Conservation (phyloP, 1,140 invertebrate species). For the Magallana gigas region DNA sequence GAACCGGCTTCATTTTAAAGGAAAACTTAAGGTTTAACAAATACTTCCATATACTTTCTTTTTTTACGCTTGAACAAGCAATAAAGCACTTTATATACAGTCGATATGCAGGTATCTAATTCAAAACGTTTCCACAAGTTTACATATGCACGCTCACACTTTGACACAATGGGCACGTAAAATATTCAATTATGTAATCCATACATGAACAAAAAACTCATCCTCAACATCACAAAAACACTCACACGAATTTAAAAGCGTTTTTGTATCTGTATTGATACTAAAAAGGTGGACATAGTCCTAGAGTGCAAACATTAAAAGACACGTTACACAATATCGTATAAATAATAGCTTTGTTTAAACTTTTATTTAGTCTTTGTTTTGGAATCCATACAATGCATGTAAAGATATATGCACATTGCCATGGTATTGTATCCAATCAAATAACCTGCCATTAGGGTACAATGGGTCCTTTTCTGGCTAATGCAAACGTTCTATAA, state of each 20-base stretch:
- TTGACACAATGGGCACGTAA: background rate
- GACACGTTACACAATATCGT: background rate
- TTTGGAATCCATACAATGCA: conserved; percentile 4
- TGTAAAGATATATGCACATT: background rate
- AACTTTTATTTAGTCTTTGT: conserved; percentile 22
- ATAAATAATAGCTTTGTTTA: conserved; percentile 9
- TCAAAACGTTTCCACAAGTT: no score
- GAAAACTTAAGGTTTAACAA: no score
- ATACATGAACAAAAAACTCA: background rate
- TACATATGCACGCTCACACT: no score
- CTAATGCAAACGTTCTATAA: conserved; percentile 22
- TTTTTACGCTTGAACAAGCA: no score
- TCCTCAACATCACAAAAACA: background rate
- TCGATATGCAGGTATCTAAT: no score
- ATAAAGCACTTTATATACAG: no score
- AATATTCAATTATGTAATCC: conserved; percentile 21
- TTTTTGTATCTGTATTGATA: conserved; percentile 18
- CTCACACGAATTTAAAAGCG: background rate
- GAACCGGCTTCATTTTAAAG: background rate
- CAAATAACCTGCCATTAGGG: background rate
- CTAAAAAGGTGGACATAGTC: background rate
- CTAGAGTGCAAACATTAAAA: background rate
- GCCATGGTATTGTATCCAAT: conserved; percentile 6
- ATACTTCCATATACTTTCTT: no score
- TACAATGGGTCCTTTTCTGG: background rate